Conservation (phyloP, 1,140 invertebrate genomes). For the Pogonus chalceus region DNA sequence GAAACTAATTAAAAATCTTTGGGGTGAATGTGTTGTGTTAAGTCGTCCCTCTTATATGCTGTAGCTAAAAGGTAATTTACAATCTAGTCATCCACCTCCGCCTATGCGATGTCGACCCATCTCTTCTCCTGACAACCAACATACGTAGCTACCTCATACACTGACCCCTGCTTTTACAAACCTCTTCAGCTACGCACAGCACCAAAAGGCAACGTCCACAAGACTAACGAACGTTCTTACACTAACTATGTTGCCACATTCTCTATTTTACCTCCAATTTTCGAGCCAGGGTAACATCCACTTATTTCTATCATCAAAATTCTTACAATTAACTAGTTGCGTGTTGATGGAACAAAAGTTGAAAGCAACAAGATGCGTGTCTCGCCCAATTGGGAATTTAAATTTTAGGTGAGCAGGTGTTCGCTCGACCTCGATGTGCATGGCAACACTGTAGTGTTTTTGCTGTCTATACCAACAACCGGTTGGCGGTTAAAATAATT, state of each 20-base stretch:
- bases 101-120: not conserved
- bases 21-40: too few relatives aligned
- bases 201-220: too few relatives aligned
- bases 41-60: too few relatives aligned
- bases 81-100: not conserved
- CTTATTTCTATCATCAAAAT: not conserved
- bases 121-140: not conserved
- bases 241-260: not conserved
- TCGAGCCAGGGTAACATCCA: not conserved
- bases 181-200: too few relatives aligned
- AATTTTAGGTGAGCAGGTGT: conserved; percentile 1
- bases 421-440: not conserved
- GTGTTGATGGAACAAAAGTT: not conserved
- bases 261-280: not conserved
- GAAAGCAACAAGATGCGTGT: too few relatives aligned
- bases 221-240: too few relatives aligned
- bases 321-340: not conserved
- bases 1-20: too few relatives aligned
- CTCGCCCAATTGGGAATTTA: too few relatives aligned
- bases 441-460: conserved; percentile 1
- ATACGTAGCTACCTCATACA: not conserved
- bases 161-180: not conserved
- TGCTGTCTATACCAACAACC: not conserved
- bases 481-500: not conserved
- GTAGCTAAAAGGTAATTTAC: not conserved